Conservation (phyloP, 1,140 invertebrate genomes). For the Zaprionus camerounensis region DNA sequence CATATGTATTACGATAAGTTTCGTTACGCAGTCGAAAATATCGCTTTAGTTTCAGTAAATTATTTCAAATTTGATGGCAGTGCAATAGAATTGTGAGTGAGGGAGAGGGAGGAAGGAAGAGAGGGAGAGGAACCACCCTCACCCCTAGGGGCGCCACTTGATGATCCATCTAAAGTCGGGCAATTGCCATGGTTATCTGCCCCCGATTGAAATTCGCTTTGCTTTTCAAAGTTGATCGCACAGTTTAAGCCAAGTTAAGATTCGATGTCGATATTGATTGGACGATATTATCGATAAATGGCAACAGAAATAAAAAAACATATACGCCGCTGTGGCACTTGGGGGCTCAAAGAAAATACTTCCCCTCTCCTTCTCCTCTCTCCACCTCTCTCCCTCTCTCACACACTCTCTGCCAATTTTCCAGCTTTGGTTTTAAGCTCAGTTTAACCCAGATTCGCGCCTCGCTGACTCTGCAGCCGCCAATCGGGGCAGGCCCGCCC, state of each 20-base stretch:
- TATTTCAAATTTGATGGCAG: background rate
- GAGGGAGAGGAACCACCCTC: background rate
- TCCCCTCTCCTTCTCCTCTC: background rate
- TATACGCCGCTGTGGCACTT: conserved; percentile 10
- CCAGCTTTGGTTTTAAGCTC: conserved; percentile 53
- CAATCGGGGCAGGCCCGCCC: conserved; percentile 32
- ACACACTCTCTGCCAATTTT: background rate
- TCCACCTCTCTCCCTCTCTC: conserved; percentile 7
- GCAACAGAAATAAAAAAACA: background rate
- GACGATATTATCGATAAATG: conserved; percentile 13
- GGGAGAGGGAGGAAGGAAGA: background rate
- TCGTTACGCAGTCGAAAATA: background rate
- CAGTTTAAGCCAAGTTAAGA: conserved; percentile 20
- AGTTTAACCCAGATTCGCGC: conserved; percentile 68
- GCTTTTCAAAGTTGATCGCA: conserved; percentile 25
- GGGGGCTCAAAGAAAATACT: background rate
- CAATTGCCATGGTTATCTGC: conserved; percentile 19
- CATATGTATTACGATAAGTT: conserved; percentile 3
- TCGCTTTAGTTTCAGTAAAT: background rate
- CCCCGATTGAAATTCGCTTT: conserved; percentile 21
- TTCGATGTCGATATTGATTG: conserved; percentile 16
- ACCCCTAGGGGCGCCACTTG: background rate
- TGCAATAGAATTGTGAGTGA: background rate
- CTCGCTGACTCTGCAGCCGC: conserved; percentile 10
- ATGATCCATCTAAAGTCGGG: conserved; percentile 21